Evolutionary conservation across 2,888 invertebrate genomes (phyloP).

Genomic region (Amiota mariae): DNA sequence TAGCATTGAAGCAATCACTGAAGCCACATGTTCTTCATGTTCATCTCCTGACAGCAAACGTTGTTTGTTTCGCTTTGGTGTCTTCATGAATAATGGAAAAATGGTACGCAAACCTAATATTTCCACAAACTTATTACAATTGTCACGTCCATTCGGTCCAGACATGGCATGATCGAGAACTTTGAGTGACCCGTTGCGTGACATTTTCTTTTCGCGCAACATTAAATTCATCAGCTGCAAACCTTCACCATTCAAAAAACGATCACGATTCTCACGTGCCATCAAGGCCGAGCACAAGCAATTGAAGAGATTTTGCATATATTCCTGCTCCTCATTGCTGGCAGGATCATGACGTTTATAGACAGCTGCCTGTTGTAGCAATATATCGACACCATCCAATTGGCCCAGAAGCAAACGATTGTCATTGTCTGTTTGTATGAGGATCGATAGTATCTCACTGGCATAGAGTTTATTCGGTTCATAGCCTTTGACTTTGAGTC

Average conservation of each 20-base stretch:
- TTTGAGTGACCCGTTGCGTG: slow-evolving; percentile 95
- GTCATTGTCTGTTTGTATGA: slow-evolving; percentile 91
- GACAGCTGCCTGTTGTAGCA: slow-evolving; percentile 94
- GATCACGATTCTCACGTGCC: slow-evolving; percentile 89
- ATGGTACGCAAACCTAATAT: slow-evolving; percentile 96
- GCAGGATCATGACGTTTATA: slow-evolving; percentile 96
- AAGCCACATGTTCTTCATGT: slow-evolving; percentile 95
- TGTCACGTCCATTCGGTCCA: slow-evolving; percentile 93
- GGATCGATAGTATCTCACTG: slow-evolving; percentile 95
- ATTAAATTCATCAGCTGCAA: slow-evolving; percentile 99
- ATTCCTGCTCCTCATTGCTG: slow-evolving; percentile 94
- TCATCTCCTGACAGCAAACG: slow-evolving; percentile 88
- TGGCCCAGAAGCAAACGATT: slow-evolving; percentile 90
- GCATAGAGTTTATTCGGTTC: slow-evolving; percentile 96
- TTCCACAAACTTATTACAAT: slow-evolving; percentile 98
- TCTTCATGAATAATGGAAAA: slow-evolving; percentile 99
- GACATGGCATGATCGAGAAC: slow-evolving; percentile 98
- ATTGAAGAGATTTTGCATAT: slow-evolving; percentile 99
- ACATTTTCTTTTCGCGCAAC: slow-evolving; percentile 97
- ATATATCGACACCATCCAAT: slow-evolving; percentile 92
- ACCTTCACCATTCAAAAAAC: slow-evolving; percentile 95
- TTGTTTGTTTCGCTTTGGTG: slow-evolving; percentile 89
- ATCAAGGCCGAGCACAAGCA: slow-evolving; percentile 94
- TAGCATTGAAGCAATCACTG: slow-evolving; percentile 94
- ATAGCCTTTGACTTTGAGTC: slow-evolving; percentile 90